phyloP scores from a whole-genome alignment of 2,113 vertebrate species.

The Nannobrachium achirus region DNA sequence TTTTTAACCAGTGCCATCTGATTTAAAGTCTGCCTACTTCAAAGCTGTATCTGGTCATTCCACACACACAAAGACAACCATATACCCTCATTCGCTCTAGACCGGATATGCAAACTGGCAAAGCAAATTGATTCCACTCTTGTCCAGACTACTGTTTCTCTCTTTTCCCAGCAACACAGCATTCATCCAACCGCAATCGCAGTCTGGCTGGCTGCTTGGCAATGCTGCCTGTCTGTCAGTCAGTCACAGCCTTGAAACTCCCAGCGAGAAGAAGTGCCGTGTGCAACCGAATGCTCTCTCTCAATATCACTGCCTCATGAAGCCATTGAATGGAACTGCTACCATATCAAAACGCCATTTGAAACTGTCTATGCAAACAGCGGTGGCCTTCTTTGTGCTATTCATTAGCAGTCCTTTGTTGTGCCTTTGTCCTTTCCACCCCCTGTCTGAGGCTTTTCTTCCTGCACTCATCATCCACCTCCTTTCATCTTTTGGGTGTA shows the following conservation, averaged over 20 bases:
- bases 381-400: background rate
- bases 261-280: background rate
- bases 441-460: slow-evolving; percentile 40
- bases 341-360: slow-evolving; percentile 10
- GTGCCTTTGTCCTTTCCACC: slow-evolving; percentile 15
- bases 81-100: too few relatives aligned
- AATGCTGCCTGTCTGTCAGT: slow-evolving; percentile 1
- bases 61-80: too few relatives aligned
- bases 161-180: too few relatives aligned
- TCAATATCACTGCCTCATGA: slow-evolving; percentile 1
- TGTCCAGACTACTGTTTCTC: too few relatives aligned
- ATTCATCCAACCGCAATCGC: too few relatives aligned
- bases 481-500: slow-evolving; percentile 45
- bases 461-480: background rate
- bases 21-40: too few relatives aligned
- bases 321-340: slow-evolving; percentile 1
- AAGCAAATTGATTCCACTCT: too few relatives aligned
- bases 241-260: slow-evolving; percentile 14
- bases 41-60: too few relatives aligned
- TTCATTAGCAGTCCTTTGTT: slow-evolving; percentile 25
- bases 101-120: too few relatives aligned
- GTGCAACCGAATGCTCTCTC: background rate
- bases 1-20: too few relatives aligned
- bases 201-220: too few relatives aligned
- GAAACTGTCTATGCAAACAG: slow-evolving; percentile 11